These are phyloP conservation scores for Drosophila ustulata DNA, from an alignment of 2,888 invertebrate genomes.

Conservation along the genomic window DNA sequence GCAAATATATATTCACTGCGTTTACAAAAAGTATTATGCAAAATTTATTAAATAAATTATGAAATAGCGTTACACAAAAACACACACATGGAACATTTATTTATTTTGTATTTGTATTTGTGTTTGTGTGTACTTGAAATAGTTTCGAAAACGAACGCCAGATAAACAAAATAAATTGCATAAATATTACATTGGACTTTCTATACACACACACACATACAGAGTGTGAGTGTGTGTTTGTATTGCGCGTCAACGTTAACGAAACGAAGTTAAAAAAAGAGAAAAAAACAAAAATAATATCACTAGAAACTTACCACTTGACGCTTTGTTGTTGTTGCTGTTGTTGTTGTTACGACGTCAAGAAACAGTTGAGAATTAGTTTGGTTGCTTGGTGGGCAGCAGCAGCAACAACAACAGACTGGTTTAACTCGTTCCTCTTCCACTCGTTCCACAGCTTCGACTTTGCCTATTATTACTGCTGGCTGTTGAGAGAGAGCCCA, in stretches of 20 bases:
- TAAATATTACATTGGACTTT: constrained; percentile 43
- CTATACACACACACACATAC: constrained; percentile 10
- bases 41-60: constrained; percentile 47
- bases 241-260: constrained; percentile 54
- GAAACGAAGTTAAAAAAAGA: constrained; percentile 25
- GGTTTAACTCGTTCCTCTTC: constrained; percentile 57
- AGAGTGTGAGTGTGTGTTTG: constrained; percentile 16
- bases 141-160: constrained; percentile 50
- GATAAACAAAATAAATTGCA: constrained; percentile 57
- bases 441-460: constrained; percentile 51
- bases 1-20: constrained; percentile 34
- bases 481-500: constrained; percentile 40
- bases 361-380: constrained; percentile 63
- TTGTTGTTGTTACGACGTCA: constrained; percentile 41
- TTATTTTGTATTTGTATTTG: not conserved
- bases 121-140: constrained; percentile 48
- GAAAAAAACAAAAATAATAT: constrained; percentile 19
- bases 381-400: constrained; percentile 32
- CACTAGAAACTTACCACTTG: constrained; percentile 68
- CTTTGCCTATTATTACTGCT: constrained; percentile 19
- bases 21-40: constrained; percentile 51
- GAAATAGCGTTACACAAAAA: constrained; percentile 28
- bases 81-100: not conserved
- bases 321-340: constrained; percentile 58
- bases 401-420: constrained; percentile 60